A percentile compares a stretch with the other conserved stretches of the same genome.
phyloP scores from a whole-genome alignment of 2,113 vertebrate genomes.

The Empidonax alnorum region DNA sequence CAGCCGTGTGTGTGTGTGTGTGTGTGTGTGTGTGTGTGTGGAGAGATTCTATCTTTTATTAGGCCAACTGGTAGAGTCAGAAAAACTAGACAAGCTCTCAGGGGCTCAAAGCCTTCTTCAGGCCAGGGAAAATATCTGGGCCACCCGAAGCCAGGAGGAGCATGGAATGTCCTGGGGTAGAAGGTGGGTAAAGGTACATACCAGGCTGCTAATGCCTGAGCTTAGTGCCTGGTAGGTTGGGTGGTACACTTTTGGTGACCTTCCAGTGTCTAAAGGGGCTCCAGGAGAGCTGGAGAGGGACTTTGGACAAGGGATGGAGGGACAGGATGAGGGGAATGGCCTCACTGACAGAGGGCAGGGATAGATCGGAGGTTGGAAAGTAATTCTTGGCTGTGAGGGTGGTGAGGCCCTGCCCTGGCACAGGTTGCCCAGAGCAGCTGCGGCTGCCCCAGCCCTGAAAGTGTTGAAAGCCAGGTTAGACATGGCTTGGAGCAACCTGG shows the following conservation, averaged over 20 bases:
- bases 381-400: rapidly evolving
- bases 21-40: neutral
- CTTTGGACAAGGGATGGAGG: rapidly evolving
- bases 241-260: neutral
- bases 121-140: neutral
- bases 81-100: slow-evolving; percentile 10
- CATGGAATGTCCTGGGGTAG: neutral
- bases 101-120: neutral
- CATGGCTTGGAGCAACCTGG: rapidly evolving
- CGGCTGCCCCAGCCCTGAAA: neutral
- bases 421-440: neutral
- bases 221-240: neutral
- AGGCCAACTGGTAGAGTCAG: slow-evolving; percentile 39
- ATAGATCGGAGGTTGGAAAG: neutral
- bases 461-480: rapidly evolving
- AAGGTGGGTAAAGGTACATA: neutral
- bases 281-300: neutral
- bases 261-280: neutral
- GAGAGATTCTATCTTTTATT: slow-evolving; percentile 23
- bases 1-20: neutral
- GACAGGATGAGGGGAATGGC: neutral
- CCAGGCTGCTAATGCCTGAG: neutral
- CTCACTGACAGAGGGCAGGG: neutral
- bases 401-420: rapidly evolving
- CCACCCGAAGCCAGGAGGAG: neutral